Evolutionary conservation across 2,888 invertebrate species (phyloP).

Genomic region (Elysia crispata): DNA sequence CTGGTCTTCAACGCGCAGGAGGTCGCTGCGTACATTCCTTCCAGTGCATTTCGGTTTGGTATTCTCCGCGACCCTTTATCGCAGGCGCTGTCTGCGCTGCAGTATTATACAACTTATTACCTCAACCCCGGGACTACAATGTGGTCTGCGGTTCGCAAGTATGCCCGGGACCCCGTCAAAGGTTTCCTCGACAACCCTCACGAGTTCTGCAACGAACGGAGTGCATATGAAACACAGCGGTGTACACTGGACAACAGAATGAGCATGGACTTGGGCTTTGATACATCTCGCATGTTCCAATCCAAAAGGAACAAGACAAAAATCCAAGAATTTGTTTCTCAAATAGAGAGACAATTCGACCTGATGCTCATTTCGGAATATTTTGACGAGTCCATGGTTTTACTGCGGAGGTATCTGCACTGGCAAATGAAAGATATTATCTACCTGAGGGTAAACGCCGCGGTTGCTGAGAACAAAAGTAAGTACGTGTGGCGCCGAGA

Average conservation of each 20-base stretch:
- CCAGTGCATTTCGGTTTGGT: slow-evolving; percentile 27
- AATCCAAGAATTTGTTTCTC: slow-evolving; percentile 32
- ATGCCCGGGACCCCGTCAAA: slow-evolving; percentile 25
- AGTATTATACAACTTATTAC: slow-evolving; percentile 17
- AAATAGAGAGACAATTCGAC: slow-evolving; percentile 53
- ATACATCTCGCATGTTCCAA: background rate
- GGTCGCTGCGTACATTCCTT: slow-evolving; percentile 1
- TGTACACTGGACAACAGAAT: slow-evolving; percentile 48
- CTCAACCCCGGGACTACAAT: background rate
- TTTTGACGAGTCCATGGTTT: slow-evolving; percentile 59
- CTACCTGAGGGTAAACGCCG: slow-evolving; percentile 46
- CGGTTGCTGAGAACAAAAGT: background rate
- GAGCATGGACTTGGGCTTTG: slow-evolving; percentile 48
- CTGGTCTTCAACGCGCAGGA: slow-evolving; percentile 37
- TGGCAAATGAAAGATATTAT: slow-evolving; percentile 58
- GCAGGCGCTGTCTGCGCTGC: slow-evolving; percentile 45
- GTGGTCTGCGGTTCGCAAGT: background rate
- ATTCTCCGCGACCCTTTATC: slow-evolving; percentile 44
- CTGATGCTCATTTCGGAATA: slow-evolving; percentile 57
- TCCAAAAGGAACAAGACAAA: slow-evolving; percentile 17
- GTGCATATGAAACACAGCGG: background rate
- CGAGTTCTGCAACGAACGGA: background rate
- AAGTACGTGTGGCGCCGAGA: slow-evolving; percentile 1
- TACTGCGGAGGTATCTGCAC: slow-evolving; percentile 54
- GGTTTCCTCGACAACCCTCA: slow-evolving; percentile 41